Conservation (phyloP, 2,888 invertebrate species). For the Ochropacha duplaris region DNA sequence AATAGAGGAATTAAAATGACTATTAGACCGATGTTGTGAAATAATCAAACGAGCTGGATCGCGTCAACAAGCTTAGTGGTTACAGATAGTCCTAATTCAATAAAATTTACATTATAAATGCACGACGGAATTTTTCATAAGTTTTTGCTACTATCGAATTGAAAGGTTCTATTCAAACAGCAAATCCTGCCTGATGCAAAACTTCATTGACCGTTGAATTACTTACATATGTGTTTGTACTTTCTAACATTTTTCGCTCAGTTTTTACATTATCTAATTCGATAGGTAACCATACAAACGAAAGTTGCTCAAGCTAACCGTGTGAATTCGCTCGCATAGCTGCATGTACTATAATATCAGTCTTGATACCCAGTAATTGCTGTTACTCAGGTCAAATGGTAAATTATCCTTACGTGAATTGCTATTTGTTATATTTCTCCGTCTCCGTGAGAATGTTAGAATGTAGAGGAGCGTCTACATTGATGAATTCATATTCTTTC, state of each 20-base stretch:
- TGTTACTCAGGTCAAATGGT: slow-evolving; percentile 16
- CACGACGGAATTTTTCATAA: background rate
- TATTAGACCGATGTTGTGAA: slow-evolving; percentile 11
- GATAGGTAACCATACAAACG: slow-evolving; percentile 12
- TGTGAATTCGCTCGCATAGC: slow-evolving; percentile 14
- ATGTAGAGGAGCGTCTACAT: slow-evolving; percentile 1
- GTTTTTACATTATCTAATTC: slow-evolving; percentile 13
- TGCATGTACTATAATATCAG: slow-evolving; percentile 7
- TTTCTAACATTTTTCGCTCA: slow-evolving; percentile 3
- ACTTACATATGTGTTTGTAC: background rate
- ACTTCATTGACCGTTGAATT: too few relatives aligned
- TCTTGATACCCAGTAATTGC: slow-evolving; percentile 13
- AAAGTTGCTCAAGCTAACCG: slow-evolving; percentile 14
- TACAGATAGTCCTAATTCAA: background rate
- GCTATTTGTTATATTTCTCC: slow-evolving; percentile 12
- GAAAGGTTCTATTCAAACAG: too few relatives aligned
- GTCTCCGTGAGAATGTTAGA: slow-evolving; percentile 13
- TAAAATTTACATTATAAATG: background rate
- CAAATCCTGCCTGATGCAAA: too few relatives aligned
- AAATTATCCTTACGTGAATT: slow-evolving; percentile 19
- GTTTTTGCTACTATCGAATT: too few relatives aligned
- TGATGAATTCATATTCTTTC: slow-evolving; percentile 5
- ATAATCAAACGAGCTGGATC: slow-evolving; percentile 8
- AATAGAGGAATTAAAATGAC: background rate
- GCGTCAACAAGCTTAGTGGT: too few relatives aligned